phyloP scores from a whole-genome alignment of 2,888 invertebrate species.

The Dynastes hyllus region DNA sequence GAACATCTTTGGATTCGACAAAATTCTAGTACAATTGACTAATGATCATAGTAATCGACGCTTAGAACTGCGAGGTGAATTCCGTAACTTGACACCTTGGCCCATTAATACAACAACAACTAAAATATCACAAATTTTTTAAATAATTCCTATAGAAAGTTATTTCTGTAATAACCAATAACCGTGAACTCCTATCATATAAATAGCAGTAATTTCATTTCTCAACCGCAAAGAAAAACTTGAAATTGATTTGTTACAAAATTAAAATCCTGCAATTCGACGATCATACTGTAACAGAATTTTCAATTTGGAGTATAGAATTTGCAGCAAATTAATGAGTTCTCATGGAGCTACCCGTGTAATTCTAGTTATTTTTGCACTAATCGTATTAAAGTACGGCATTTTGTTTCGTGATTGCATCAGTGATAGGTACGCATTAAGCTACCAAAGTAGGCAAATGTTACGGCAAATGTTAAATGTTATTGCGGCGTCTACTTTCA shows the following conservation, averaged over 20 bases:
- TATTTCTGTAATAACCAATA: too few relatives aligned
- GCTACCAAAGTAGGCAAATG: slow-evolving; percentile 29
- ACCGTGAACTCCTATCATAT: too few relatives aligned
- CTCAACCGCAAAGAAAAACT: too few relatives aligned
- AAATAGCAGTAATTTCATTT: too few relatives aligned
- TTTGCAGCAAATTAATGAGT: not conserved
- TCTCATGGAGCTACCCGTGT: not conserved
- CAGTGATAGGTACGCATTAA: not conserved
- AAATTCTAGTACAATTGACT: too few relatives aligned
- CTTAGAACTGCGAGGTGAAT: too few relatives aligned
- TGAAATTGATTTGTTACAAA: not conserved
- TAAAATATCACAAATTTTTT: too few relatives aligned
- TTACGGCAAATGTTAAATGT: slow-evolving; percentile 5
- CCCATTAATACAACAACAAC: too few relatives aligned
- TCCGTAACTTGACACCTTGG: too few relatives aligned
- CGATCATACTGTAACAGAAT: slow-evolving; percentile 1
- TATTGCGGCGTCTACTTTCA: slow-evolving; percentile 22
- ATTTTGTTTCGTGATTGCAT: slow-evolving; percentile 25
- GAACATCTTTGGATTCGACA: too few relatives aligned
- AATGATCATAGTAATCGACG: too few relatives aligned
- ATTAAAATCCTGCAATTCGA: not conserved
- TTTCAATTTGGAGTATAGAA: not conserved
- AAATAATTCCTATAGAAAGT: too few relatives aligned
- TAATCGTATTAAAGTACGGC: not conserved
- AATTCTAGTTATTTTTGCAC: slow-evolving; percentile 10